A percentile compares a stretch with the other conserved stretches of the same genome.
These are phyloP conservation scores for Nephrocerus scutellatus DNA, from an alignment of 2,888 invertebrate genomes.

Conservation along the genomic window DNA sequence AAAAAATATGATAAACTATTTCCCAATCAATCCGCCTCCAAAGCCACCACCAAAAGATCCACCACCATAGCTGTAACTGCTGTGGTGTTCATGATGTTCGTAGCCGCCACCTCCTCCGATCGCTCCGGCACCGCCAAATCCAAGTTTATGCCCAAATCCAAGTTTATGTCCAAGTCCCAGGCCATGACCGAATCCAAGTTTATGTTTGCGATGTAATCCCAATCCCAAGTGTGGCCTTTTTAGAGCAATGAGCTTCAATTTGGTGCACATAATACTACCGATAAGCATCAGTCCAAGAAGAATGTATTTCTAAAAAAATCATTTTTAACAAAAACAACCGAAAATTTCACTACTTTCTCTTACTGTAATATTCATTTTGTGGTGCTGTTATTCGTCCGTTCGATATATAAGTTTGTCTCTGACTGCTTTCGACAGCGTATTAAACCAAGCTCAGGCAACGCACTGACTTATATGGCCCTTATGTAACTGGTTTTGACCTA, in stretches of 20 bases:
- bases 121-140: constrained; percentile 19
- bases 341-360: background rate
- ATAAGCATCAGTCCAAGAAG: constrained; percentile 13
- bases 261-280: constrained; percentile 22
- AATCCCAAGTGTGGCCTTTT: constrained; percentile 34
- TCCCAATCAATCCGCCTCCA: constrained; percentile 19
- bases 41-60: constrained; percentile 26
- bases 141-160: constrained; percentile 18
- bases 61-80: constrained; percentile 29
- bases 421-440: too few species aligned
- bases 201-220: too few species aligned
- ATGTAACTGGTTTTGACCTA: too few species aligned
- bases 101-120: constrained; percentile 24
- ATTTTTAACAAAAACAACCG: constrained; percentile 22
- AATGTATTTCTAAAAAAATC: constrained; percentile 15
- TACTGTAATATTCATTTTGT: too few species aligned
- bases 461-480: too few species aligned
- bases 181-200: constrained; percentile 19
- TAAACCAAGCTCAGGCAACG: too few species aligned
- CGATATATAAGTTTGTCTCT: too few species aligned
- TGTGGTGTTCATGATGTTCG: constrained; percentile 31
- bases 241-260: constrained; percentile 32
- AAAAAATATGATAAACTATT: too few species aligned
- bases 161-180: constrained; percentile 17
- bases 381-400: too few species aligned